Percentiles rank a stretch among this genome's conserved stretches.
Evolutionary conservation across 2,113 vertebrate species (phyloP).

Genomic region (Bos javanicus): DNA sequence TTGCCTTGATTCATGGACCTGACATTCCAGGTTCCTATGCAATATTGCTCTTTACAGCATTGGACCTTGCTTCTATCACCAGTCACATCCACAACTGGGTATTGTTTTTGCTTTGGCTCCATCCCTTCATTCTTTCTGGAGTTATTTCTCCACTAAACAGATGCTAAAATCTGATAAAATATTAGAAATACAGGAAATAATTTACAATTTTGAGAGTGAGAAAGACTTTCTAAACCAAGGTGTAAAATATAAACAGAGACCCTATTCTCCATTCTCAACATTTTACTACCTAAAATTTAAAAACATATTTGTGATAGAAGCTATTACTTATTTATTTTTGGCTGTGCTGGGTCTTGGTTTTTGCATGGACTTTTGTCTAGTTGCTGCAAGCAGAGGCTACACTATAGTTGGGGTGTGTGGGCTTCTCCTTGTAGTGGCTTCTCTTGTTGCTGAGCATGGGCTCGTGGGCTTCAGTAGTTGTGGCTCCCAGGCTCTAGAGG

Average conservation of each 20-base stretch:
- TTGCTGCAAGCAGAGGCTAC: neutral
- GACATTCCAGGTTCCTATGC: too few species aligned
- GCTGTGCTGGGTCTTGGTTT: neutral
- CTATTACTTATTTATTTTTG: neutral
- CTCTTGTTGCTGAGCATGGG: neutral
- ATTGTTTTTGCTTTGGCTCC: too few species aligned
- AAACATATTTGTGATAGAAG: neutral
- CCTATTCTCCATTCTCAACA: neutral
- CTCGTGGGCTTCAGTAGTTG: neutral
- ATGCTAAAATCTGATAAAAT: neutral
- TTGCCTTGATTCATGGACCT: too few species aligned
- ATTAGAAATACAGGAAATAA: neutral
- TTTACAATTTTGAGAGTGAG: neutral
- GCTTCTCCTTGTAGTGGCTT: neutral
- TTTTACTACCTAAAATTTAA: neutral
- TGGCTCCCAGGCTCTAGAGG: neutral
- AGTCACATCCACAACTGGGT: too few species aligned
- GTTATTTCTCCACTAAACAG: neutral
- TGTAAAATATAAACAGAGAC: neutral
- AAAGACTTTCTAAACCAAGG: neutral
- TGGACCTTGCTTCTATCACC: too few species aligned
- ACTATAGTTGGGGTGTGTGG: neutral
- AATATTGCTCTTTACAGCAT: too few species aligned
- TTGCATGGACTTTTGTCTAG: neutral
- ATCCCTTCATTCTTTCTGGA: too few species aligned